Conservation (phyloP, 2,888 invertebrate genomes). For the Masnerella sp. region DNA sequence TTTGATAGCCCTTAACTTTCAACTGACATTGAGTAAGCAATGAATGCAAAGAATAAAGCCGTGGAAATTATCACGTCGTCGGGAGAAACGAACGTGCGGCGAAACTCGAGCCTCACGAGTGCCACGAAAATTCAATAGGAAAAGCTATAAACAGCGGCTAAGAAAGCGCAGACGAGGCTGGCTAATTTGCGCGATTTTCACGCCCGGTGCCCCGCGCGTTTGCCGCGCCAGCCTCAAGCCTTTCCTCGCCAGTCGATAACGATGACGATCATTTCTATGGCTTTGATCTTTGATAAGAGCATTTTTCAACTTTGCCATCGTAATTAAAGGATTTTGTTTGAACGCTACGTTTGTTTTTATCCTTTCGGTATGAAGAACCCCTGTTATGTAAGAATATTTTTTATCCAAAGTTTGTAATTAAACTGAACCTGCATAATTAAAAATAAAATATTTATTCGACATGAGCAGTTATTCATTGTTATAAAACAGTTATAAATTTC, state of each 20-base stretch:
- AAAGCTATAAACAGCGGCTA: conserved; percentile 38
- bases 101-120: conserved; percentile 11
- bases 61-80: conserved; percentile 53
- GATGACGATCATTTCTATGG: conserved; percentile 28
- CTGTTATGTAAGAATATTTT: no score
- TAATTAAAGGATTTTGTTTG: conserved; percentile 18
- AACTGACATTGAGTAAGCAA: conserved; percentile 51
- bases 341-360: neutral
- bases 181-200: conserved; percentile 54
- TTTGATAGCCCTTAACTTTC: conserved; percentile 46
- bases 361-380: no score
- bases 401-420: no score
- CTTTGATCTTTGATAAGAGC: conserved; percentile 37
- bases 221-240: conserved; percentile 11
- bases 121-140: conserved; percentile 46
- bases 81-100: conserved; percentile 22
- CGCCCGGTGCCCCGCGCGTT: conserved; percentile 19
- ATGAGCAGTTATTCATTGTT: no score
- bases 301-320: neutral
- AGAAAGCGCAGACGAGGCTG: conserved; percentile 33
- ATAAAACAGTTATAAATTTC: no score
- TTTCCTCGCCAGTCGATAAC: conserved; percentile 41
- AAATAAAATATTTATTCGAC: no score
- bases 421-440: no score
- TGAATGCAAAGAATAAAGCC: conserved; percentile 57